Percentiles rank a stretch among this genome's conserved stretches.
Evolutionary conservation across 2,888 invertebrate genomes (phyloP).

Genomic region (Drosophila nr. fundita): DNA sequence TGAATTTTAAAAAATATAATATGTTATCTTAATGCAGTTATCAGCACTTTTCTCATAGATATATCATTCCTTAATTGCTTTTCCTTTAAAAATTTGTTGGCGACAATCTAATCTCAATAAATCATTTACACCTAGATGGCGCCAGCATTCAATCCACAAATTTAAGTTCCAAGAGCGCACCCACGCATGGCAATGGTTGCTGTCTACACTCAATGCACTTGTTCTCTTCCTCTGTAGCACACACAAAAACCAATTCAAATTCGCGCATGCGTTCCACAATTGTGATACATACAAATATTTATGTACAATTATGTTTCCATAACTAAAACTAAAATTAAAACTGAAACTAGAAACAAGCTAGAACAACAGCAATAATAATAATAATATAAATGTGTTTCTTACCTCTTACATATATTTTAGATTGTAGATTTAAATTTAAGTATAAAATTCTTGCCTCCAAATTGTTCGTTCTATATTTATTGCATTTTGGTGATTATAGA

Average conservation of each 20-base stretch:
- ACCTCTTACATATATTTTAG: neutral
- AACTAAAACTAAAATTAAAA: neutral
- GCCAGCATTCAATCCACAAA: neutral
- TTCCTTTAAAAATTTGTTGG: neutral
- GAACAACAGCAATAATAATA: neutral
- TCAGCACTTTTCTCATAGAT: neutral
- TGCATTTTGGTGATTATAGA: neutral
- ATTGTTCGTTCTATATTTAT: neutral
- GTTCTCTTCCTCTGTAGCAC: neutral
- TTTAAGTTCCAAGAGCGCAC: neutral
- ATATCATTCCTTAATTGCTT: neutral
- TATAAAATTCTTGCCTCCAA: neutral
- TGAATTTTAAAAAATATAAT: neutral
- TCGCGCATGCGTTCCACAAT: slow-evolving; percentile 33
- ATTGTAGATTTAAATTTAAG: neutral
- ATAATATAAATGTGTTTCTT: neutral
- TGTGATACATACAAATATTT: neutral
- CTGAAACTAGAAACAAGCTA: neutral
- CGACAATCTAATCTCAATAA: neutral
- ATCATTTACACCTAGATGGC: slow-evolving; percentile 20
- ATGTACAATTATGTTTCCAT: neutral
- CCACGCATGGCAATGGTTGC: neutral
- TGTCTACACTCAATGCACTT: neutral
- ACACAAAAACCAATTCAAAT: slow-evolving; percentile 9
- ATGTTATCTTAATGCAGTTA: neutral